phyloP scores from a whole-genome alignment of 2,888 invertebrate species.

The Epinotia ramella region DNA sequence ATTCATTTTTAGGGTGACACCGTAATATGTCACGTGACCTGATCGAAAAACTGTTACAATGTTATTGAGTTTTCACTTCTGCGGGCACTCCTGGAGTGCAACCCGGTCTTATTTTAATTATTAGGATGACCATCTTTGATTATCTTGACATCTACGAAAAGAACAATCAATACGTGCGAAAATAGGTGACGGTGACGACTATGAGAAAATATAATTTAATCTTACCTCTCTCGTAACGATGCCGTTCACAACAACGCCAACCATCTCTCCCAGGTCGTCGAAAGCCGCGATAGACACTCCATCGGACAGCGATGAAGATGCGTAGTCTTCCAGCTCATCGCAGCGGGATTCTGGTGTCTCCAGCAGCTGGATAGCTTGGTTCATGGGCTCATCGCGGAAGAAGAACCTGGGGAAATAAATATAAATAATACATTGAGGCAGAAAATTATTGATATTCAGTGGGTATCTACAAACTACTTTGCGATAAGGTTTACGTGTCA shows the following conservation, averaged over 20 bases:
- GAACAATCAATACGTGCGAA: not conserved
- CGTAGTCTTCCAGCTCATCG: constrained; percentile 87
- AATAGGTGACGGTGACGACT: not conserved
- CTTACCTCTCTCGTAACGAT: constrained; percentile 70
- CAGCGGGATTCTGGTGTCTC: constrained; percentile 86
- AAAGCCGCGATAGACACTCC: constrained; percentile 88
- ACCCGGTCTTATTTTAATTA: too few relatives aligned
- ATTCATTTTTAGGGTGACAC: too few relatives aligned
- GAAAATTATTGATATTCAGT: too few relatives aligned
- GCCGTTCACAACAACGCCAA: constrained; percentile 86
- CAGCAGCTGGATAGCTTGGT: constrained; percentile 86
- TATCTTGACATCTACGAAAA: not conserved
- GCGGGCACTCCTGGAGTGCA: too few relatives aligned
- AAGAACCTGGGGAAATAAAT: constrained; percentile 80
- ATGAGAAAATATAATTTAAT: not conserved
- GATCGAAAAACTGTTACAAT: too few relatives aligned
- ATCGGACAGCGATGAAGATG: constrained; percentile 83
- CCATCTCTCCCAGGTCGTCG: constrained; percentile 83
- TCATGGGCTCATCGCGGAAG: constrained; percentile 90
- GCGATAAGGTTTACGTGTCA: too few relatives aligned
- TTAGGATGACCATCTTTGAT: not conserved
- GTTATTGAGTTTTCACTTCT: too few relatives aligned
- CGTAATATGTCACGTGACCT: too few relatives aligned
- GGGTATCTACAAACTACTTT: too few relatives aligned
- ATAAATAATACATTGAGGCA: too few relatives aligned